These are phyloP conservation scores for Tyria jacobaeae DNA, from an alignment of 2,888 invertebrate species.

Conservation along the genomic window DNA sequence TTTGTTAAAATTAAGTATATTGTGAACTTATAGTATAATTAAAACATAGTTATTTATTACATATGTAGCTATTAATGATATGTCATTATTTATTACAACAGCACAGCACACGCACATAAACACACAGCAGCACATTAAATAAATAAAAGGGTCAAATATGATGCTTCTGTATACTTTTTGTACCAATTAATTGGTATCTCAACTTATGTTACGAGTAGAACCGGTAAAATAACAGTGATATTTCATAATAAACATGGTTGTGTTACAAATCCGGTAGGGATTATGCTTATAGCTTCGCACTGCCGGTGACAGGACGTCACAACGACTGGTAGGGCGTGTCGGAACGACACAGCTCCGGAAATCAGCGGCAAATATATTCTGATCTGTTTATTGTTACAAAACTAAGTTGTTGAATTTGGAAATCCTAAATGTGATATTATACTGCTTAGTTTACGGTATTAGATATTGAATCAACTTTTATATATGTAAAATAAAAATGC, in stretches of 20 bases:
- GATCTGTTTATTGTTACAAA: conserved; percentile 6
- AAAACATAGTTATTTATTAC: no score
- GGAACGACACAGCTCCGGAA: conserved; percentile 8
- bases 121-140: no score
- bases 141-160: no score
- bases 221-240: not conserved
- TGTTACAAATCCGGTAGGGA: conserved; percentile 7
- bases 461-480: not conserved
- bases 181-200: not conserved
- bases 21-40: no score
- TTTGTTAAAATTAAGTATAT: no score
- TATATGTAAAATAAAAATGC: not conserved
- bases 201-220: not conserved
- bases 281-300: conserved; percentile 6
- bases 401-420: not conserved
- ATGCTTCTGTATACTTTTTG: no score
- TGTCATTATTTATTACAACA: no score
- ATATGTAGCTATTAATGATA: no score
- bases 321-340: conserved; percentile 4
- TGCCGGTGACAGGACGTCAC: conserved; percentile 16
- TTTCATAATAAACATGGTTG: not conserved
- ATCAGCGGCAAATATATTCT: conserved; percentile 18
- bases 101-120: no score
- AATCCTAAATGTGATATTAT: not conserved
- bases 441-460: not conserved